These are phyloP conservation scores for Oophaga pumilio DNA, from an alignment of 2,113 vertebrate species.

Conservation along the genomic window DNA sequence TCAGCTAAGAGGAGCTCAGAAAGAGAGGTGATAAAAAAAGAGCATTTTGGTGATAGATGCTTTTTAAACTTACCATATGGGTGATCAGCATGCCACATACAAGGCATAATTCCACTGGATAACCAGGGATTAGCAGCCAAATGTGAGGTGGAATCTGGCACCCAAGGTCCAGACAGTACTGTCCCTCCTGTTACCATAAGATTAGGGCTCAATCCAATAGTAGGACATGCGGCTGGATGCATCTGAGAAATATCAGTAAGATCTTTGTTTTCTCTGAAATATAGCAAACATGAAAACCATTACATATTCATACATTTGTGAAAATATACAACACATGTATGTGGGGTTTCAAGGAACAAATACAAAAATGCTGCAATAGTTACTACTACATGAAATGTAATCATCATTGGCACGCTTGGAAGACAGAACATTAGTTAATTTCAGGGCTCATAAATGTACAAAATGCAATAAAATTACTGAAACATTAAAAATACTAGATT, in stretches of 20 bases:
- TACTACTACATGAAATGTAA: no score
- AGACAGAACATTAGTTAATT: no score
- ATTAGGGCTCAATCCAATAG: conserved; percentile 87
- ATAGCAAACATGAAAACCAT: neutral
- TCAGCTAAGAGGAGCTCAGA: no score
- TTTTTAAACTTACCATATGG: conserved; percentile 75
- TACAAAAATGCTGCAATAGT: no score
- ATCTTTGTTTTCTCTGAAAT: conserved; percentile 89
- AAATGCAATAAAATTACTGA: no score
- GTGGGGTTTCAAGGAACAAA: neutral
- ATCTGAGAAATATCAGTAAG: conserved; percentile 88
- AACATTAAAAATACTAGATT: no score
- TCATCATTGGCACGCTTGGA: no score
- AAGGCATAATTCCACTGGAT: conserved; percentile 83
- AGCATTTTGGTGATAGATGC: neutral
- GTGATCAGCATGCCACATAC: conserved; percentile 89
- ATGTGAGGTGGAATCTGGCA: conserved; percentile 83
- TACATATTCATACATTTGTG: neutral
- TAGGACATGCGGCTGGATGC: conserved; percentile 79
- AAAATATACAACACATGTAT: neutral
- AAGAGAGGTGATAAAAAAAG: no score
- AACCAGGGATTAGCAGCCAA: conserved; percentile 91
- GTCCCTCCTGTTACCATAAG: conserved; percentile 96
- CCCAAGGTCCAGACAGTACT: conserved; percentile 83
- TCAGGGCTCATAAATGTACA: no score